Conservation (phyloP, 2,113 vertebrate genomes). For the Taurulus bubalis region DNA sequence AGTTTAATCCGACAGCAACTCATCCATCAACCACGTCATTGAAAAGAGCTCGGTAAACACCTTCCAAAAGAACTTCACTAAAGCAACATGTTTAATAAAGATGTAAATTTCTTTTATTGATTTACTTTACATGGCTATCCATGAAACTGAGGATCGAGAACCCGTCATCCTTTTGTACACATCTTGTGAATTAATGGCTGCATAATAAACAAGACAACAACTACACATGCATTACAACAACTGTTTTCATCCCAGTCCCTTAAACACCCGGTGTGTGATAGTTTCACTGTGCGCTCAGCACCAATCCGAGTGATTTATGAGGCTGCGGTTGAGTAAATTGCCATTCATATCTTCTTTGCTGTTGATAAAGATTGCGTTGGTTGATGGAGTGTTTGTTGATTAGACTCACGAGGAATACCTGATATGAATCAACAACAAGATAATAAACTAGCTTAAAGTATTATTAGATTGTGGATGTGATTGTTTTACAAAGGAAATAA, state of each 20-base stretch:
- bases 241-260: conserved; percentile 57
- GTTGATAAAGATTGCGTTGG: conserved; percentile 49
- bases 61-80: conserved; percentile 36
- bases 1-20: conserved; percentile 19
- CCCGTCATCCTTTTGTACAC: conserved; percentile 35
- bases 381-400: conserved; percentile 63
- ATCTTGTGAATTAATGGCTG: conserved; percentile 58
- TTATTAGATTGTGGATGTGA: not conserved
- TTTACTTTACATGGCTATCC: conserved; percentile 56
- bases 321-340: conserved; percentile 54
- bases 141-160: conserved; percentile 28
- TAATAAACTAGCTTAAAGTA: conserved; percentile 18
- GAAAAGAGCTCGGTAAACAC: conserved; percentile 45
- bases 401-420: conserved; percentile 26
- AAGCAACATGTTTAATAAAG: conserved; percentile 64
- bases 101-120: conserved; percentile 70
- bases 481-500: conserved; percentile 1
- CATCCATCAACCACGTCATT: conserved; percentile 39
- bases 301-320: conserved; percentile 66
- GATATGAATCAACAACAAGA: conserved; percentile 45
- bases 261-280: conserved; percentile 58
- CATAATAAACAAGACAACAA: conserved; percentile 64
- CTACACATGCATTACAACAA: conserved; percentile 53
- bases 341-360: conserved; percentile 65
- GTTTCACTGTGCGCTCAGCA: conserved; percentile 23